Evolutionary conservation across 1,140 invertebrate species (phyloP).

Genomic region (Chelonus insularis): DNA sequence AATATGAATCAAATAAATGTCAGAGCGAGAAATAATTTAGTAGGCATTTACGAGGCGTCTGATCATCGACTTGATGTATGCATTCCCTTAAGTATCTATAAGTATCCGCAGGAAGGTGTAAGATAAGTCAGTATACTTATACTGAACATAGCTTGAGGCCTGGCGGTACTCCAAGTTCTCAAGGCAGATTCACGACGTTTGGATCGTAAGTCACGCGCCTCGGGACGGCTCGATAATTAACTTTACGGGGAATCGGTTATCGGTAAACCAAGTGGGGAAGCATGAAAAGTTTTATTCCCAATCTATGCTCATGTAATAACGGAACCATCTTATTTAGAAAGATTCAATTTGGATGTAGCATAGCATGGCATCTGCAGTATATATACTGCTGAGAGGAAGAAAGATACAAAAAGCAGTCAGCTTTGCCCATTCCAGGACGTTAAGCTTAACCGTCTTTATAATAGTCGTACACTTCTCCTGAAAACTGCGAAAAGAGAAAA

Average conservation of each 20-base stretch:
- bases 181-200: conserved; percentile 23
- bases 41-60: conserved; percentile 13
- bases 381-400: too few species aligned
- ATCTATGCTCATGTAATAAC: conserved; percentile 3
- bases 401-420: background rate
- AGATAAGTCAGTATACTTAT: conserved; percentile 17
- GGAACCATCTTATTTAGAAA: conserved; percentile 26
- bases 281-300: background rate
- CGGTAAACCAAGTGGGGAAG: conserved; percentile 26
- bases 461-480: background rate
- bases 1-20: conserved; percentile 25
- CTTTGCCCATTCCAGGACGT: background rate
- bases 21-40: conserved; percentile 27
- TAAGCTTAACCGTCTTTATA: conserved; percentile 11
- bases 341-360: conserved; percentile 54
- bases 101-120: conserved; percentile 36
- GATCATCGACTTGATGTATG: conserved; percentile 39
- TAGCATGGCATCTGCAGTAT: too few species aligned
- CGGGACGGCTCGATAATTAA: conserved; percentile 58
- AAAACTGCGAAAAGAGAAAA: conserved; percentile 12
- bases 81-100: conserved; percentile 40
- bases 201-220: conserved; percentile 50
- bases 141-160: conserved; percentile 7
- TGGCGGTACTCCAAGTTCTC: conserved; percentile 28
- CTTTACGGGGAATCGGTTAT: conserved; percentile 51